Conservation (phyloP, 2,888 invertebrate species). For the Diarsia mendica region DNA sequence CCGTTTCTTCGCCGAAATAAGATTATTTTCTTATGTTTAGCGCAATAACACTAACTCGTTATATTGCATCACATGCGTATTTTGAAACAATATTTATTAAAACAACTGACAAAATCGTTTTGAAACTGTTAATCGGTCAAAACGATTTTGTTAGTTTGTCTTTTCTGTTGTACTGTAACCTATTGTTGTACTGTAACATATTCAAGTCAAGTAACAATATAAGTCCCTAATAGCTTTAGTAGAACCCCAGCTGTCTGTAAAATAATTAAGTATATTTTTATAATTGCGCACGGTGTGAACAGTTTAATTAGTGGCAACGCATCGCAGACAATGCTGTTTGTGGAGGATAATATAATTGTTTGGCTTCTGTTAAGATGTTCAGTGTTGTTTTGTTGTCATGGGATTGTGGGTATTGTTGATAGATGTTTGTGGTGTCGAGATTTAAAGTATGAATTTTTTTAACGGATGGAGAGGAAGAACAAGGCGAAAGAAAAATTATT, state of each 20-base stretch:
- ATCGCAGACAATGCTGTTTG: conserved; percentile 39
- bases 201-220: background rate
- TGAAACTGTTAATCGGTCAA: background rate
- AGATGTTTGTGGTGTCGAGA: background rate
- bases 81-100: too few relatives aligned
- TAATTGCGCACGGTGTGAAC: conserved; percentile 57
- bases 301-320: conserved; percentile 69
- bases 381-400: background rate
- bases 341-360: conserved; percentile 13
- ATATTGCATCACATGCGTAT: background rate
- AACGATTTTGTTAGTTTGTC: background rate
- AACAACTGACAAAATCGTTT: background rate
- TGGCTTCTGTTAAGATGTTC: conserved; percentile 10
- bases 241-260: conserved; percentile 18
- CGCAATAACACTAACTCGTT: background rate
- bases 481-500: background rate
- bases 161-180: too few relatives aligned
- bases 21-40: background rate
- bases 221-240: background rate
- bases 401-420: background rate
- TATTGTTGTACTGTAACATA: too few relatives aligned
- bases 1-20: background rate
- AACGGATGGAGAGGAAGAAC: background rate
- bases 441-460: background rate
- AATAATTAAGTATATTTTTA: conserved; percentile 66